Evolutionary conservation across 2,797 vertebrate species (phyloP).

Genomic region (Myoxocephalus aenaeus): DNA sequence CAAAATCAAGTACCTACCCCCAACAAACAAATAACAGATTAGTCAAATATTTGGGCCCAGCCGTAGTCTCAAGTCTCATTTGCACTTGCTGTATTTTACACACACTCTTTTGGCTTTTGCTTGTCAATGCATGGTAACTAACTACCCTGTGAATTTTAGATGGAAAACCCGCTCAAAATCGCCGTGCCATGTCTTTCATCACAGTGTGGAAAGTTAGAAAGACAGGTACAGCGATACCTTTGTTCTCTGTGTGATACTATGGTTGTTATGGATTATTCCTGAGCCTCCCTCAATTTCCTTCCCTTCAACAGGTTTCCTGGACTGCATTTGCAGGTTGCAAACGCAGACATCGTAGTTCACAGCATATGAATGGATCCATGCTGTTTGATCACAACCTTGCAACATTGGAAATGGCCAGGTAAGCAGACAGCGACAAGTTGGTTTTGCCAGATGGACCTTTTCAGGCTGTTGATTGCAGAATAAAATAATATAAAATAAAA

Average conservation of each 20-base stretch:
- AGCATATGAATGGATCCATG: constrained; percentile 59
- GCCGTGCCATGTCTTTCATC: constrained; percentile 54
- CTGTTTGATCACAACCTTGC: constrained; percentile 45
- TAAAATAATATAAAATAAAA: background rate
- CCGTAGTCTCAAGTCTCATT: background rate
- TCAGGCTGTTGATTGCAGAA: background rate
- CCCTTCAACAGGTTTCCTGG: constrained; percentile 77
- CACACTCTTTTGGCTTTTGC: background rate
- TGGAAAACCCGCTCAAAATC: constrained; percentile 78
- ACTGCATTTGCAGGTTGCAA: constrained; percentile 65
- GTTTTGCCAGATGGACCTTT: background rate
- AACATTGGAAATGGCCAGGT: constrained; percentile 60
- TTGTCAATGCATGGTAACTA: constrained; percentile 26
- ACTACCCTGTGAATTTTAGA: constrained; percentile 67
- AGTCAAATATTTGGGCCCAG: background rate
- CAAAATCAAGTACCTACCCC: background rate
- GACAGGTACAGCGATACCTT: constrained; percentile 61
- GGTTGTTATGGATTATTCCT: background rate
- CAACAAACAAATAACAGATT: background rate
- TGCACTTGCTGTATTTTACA: background rate
- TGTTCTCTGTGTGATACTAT: constrained; percentile 6
- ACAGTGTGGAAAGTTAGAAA: constrained; percentile 61
- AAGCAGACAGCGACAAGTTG: background rate
- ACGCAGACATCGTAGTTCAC: constrained; percentile 33
- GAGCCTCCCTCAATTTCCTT: background rate